phyloP scores from a whole-genome alignment of 2,113 vertebrate genomes.

The Podarcis raffonei region DNA sequence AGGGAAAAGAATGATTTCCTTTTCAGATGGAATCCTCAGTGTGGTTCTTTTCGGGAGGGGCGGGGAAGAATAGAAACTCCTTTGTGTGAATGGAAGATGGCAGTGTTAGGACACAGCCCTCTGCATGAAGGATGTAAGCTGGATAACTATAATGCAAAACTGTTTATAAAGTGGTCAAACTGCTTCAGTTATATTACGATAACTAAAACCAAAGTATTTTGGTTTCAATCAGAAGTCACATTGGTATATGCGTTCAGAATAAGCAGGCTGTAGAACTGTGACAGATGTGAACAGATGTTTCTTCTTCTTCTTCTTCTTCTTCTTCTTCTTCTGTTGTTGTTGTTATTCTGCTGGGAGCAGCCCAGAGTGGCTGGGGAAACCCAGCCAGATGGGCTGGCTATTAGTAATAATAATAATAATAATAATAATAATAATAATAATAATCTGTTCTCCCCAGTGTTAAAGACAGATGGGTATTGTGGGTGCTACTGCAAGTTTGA shows the following conservation, averaged over 20 bases:
- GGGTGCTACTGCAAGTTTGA: not conserved
- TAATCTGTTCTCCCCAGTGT: not conserved
- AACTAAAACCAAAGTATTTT: not conserved
- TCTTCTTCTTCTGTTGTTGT: no score
- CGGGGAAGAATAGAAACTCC: no score
- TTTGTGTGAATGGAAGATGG: no score
- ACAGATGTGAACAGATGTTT: not conserved
- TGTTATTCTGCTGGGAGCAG: no score
- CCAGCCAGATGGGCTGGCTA: no score
- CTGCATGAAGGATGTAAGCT: not conserved
- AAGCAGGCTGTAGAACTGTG: not conserved
- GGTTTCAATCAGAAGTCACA: not conserved
- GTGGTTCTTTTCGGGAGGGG: not conserved
- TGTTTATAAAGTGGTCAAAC: not conserved
- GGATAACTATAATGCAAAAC: not conserved
- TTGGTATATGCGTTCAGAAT: not conserved
- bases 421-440: no score
- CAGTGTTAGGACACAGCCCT: no score
- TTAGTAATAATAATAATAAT: no score
- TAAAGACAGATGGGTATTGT: not conserved
- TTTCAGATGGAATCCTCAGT: not conserved
- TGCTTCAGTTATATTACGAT: not conserved
- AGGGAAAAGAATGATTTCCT: not conserved
- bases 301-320: no score
- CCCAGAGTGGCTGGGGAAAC: no score